Conservation (phyloP, 2,888 invertebrate genomes). For the Agriopis marginaria region DNA sequence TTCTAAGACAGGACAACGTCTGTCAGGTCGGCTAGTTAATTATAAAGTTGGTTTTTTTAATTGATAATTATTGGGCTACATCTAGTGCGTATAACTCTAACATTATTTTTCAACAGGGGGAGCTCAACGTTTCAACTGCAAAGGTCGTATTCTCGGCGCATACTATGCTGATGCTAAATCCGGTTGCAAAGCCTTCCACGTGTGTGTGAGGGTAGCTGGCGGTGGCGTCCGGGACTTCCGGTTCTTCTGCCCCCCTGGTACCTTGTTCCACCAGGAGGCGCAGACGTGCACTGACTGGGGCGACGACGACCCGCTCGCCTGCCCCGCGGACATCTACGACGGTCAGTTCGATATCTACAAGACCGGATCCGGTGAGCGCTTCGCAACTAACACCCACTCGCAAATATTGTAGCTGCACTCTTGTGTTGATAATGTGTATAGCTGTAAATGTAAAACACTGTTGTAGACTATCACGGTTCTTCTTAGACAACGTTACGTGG, state of each 20-base stretch:
- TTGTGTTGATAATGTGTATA: conserved; percentile 34
- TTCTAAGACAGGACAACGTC: too few relatives aligned
- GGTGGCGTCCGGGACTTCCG: conserved; percentile 93
- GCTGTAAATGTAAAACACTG: too few relatives aligned
- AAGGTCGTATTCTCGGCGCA: conserved; percentile 94
- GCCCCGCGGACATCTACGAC: conserved; percentile 93
- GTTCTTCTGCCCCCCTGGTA: conserved; percentile 95
- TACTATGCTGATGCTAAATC: conserved; percentile 96
- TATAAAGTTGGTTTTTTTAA: too few relatives aligned
- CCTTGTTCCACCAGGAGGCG: conserved; percentile 96
- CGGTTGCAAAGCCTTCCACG: conserved; percentile 95
- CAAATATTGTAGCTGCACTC: conserved; percentile 45
- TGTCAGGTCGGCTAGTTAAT: too few relatives aligned
- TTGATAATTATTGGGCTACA: too few relatives aligned
- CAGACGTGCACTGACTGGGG: conserved; percentile 97
- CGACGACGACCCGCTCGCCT: conserved; percentile 91
- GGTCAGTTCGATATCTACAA: conserved; percentile 95
- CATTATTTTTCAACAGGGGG: conserved; percentile 60
- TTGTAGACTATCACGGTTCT: too few relatives aligned
- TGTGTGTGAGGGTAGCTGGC: conserved; percentile 94
- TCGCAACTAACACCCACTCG: conserved; percentile 76
- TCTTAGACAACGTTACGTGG: too few relatives aligned
- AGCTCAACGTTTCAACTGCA: conserved; percentile 91
- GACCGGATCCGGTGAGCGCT: conserved; percentile 90
- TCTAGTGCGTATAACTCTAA: neutral